These are phyloP conservation scores for Gymnarchus niloticus DNA, from an alignment of 2,113 vertebrate species.

Conservation along the genomic window DNA sequence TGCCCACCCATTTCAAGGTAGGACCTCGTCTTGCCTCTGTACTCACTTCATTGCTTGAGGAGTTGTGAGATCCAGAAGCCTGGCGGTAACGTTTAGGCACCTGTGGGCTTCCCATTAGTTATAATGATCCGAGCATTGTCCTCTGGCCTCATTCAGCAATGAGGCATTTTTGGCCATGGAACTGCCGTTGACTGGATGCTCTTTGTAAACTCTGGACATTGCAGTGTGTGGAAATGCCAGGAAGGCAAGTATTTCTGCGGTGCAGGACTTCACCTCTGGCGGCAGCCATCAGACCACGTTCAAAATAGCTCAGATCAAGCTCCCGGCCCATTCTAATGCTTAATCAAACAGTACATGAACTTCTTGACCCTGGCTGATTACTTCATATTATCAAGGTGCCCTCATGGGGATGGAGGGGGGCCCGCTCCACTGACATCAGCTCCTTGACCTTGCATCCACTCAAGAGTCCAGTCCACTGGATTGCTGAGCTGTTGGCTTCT, in stretches of 20 bases:
- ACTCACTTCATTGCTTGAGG: not conserved
- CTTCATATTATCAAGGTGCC: not conserved
- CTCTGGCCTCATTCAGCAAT: not conserved
- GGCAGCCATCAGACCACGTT: not conserved
- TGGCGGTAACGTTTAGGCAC: too few species aligned
- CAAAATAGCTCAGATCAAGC: conserved; percentile 1
- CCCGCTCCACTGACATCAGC: too few species aligned
- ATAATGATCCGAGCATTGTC: not conserved
- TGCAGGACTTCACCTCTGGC: not conserved
- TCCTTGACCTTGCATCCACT: too few species aligned
- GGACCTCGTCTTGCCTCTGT: too few species aligned
- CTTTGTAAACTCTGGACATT: not conserved
- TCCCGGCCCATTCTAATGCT: not conserved
- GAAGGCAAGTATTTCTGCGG: not conserved
- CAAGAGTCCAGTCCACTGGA: too few species aligned
- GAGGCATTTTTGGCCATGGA: not conserved
- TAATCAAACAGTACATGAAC: not conserved
- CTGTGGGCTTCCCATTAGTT: not conserved
- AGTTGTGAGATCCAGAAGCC: too few species aligned
- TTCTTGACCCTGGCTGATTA: not conserved
- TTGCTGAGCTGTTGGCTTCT: too few species aligned
- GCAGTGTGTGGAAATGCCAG: not conserved
- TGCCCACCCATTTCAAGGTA: too few species aligned
- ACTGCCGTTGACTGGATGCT: not conserved
- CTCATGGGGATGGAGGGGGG: too few species aligned